Percentiles rank a stretch among this genome's conserved stretches.
Evolutionary conservation across 2,797 vertebrate species (phyloP).

Genomic region (Darevskia nairensis): DNA sequence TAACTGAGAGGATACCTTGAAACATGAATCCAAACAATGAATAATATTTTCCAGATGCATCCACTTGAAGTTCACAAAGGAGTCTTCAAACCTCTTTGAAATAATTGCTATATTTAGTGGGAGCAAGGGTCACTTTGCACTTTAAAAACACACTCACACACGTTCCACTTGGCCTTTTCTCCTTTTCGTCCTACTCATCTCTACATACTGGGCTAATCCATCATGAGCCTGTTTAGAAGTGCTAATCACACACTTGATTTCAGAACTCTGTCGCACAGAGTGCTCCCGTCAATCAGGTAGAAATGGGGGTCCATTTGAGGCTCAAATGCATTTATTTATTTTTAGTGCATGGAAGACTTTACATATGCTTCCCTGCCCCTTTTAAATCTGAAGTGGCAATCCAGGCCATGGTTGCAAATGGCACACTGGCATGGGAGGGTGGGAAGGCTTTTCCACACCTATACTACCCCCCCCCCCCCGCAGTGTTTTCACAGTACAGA

Average conservation of each 20-base stretch:
- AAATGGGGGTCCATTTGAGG: conserved; percentile 7
- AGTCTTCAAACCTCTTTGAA: conserved; percentile 21
- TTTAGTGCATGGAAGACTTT: neutral
- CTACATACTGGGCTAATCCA: neutral
- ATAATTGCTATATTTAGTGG: neutral
- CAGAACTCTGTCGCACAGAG: neutral
- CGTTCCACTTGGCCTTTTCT: neutral
- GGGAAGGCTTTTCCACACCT: neutral
- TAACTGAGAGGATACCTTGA: too few species aligned
- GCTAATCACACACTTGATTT: conserved; percentile 19
- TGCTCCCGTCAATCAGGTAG: neutral
- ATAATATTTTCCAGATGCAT: conserved; percentile 28
- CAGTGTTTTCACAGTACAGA: neutral
- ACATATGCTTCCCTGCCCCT: neutral
- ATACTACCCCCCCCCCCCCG: neutral
- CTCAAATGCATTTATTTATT: neutral
- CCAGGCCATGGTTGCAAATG: neutral
- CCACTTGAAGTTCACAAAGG: conserved; percentile 18
- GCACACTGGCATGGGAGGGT: neutral
- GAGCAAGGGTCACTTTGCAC: neutral
- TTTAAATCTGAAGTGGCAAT: neutral
- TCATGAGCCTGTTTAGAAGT: conserved; percentile 21
- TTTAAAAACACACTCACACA: neutral
- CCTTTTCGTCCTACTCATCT: fast-evolving
- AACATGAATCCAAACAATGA: too few species aligned